Base-by-base conservation (phyloP, 2,888 invertebrate species). In the Oasisia sp. region DNA sequence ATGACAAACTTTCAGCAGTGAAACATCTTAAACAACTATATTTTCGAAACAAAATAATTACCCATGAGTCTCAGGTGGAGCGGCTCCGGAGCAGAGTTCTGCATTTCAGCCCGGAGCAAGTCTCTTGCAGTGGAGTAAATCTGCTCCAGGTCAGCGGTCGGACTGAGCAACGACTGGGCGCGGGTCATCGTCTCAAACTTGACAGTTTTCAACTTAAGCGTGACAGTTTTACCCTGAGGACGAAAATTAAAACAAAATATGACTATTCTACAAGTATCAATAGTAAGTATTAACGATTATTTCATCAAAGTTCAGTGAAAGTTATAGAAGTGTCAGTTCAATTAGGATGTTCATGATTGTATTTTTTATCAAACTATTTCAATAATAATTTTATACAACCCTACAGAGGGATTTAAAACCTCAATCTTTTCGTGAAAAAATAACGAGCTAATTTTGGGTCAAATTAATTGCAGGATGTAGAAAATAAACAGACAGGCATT, bases 131-230 rank as follows among this genome's bases (percentile, higher is more conserved):
- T 94, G n/a, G 94, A 93, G 56, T 94, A 94, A 90, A 97, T 96
- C 11, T 94, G 93, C 9, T 95, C 95, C 12, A 93, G 93, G 93
- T 96, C 95, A 91, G 94, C 93, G 8, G 97, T 96, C 93, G 95
- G 94, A 32, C 94, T 94, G 19, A 94, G 92, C 32, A 97, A 93
- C 19, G 96, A 95, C 74, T 95, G 95, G 7, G 96, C 96, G 92
- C 96, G 94, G 1, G 96, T 97, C 92, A 95, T 95, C n/a, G 96
- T 95, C 50, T 96, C 95, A 95, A 97, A 97, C 90, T 95, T 95
- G 8, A 95, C 95, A 3, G 96, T 96, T 94, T 97, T 97, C 27
- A 96, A 93, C 94, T 97, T 97, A 45, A 97, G 93, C 5, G 96
- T 96, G 45, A 97, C 95, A n/a, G 96, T 96, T 94, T 96, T 96